Evolutionary conservation across 2,113 vertebrate genomes (phyloP).

Genomic region (Todiramphus saurophagus): DNA sequence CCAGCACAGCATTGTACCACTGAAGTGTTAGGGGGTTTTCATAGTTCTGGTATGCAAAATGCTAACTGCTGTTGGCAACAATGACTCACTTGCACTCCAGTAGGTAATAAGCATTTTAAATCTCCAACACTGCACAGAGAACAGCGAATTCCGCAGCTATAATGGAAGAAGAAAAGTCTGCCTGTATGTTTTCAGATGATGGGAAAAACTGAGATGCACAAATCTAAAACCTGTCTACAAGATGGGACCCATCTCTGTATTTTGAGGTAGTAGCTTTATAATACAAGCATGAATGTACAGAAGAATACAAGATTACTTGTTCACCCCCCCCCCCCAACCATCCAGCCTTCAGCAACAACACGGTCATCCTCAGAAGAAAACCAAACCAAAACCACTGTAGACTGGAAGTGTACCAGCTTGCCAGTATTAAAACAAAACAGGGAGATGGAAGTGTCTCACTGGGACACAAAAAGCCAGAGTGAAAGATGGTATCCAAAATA

Average conservation of each 20-base stretch:
- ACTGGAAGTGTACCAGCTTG: neutral
- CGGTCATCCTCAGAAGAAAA: neutral
- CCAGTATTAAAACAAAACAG: neutral
- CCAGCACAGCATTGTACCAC: neutral
- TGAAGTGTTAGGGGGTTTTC: neutral
- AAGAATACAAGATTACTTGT: neutral
- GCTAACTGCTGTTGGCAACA: neutral
- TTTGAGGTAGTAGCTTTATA: neutral
- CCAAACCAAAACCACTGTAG: rapidly evolving
- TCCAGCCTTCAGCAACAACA: neutral
- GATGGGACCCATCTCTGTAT: neutral
- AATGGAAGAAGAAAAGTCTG: neutral
- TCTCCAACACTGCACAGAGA: neutral
- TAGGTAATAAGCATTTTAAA: neutral
- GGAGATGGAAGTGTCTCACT: neutral
- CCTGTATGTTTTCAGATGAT: neutral
- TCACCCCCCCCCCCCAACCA: rapidly evolving
- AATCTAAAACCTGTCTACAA: neutral
- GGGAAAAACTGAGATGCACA: neutral
- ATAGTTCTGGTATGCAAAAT: neutral
- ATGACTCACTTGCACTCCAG: neutral
- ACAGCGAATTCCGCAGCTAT: neutral
- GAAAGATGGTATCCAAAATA: neutral
- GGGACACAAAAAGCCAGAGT: neutral
- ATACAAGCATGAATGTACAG: neutral